Evolutionary conservation across 2,888 invertebrate genomes (phyloP).

Genomic region (Metalampra italica): DNA sequence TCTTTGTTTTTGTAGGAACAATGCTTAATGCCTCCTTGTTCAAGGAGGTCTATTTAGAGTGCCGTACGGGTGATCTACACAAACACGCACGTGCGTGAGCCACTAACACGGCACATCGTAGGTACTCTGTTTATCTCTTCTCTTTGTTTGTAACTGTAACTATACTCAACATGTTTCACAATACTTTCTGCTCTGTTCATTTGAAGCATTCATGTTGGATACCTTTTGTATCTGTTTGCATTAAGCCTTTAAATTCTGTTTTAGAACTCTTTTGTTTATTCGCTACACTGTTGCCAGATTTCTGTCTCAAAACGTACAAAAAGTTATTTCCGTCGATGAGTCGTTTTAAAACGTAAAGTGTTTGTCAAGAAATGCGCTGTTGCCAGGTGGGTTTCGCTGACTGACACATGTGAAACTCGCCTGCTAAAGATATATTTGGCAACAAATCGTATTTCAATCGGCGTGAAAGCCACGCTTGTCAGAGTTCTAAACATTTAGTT

Average conservation of each 20-base stretch:
- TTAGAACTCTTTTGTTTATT: not conserved
- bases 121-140: slow-evolving; percentile 17
- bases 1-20: slow-evolving; percentile 25
- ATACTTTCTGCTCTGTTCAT: not conserved
- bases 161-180: slow-evolving; percentile 34
- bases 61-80: slow-evolving; percentile 33
- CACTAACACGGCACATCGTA: not conserved
- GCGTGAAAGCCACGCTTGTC: slow-evolving; percentile 31
- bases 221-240: not conserved
- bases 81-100: slow-evolving; percentile 56
- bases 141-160: slow-evolving; percentile 43
- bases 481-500: slow-evolving; percentile 11
- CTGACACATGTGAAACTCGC: slow-evolving; percentile 32
- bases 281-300: slow-evolving; percentile 7
- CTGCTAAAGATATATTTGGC: slow-evolving; percentile 39
- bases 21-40: slow-evolving; percentile 24
- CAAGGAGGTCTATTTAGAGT: slow-evolving; percentile 24
- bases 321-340: slow-evolving; percentile 30
- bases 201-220: not conserved
- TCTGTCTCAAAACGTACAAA: slow-evolving; percentile 8
- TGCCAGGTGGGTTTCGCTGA: slow-evolving; percentile 36
- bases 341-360: slow-evolving; percentile 20
- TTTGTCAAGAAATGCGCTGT: slow-evolving; percentile 34
- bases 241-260: not conserved
- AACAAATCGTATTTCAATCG: slow-evolving; percentile 31